Evolutionary conservation across 1,140 invertebrate species (phyloP).

Genomic region (Chironomus tepperi): DNA sequence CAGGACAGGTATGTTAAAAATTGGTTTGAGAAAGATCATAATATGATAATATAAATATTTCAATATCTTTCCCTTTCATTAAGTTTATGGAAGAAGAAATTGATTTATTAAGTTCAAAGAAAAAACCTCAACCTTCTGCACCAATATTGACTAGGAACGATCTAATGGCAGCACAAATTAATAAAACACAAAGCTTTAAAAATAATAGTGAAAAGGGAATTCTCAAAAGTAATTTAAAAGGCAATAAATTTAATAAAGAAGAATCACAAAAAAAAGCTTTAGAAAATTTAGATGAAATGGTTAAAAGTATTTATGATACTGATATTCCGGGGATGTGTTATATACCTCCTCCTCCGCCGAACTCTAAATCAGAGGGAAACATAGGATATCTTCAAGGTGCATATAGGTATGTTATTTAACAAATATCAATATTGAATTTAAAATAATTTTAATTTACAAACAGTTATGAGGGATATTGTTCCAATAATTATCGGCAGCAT

Average conservation of each 20-base stretch:
- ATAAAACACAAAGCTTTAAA: conserved; percentile 11
- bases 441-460: background rate
- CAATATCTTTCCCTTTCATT: background rate
- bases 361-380: conserved; percentile 36
- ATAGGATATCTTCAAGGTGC: conserved; percentile 35
- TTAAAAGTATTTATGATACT: conserved; percentile 37
- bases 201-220: conserved; percentile 29
- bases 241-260: conserved; percentile 37
- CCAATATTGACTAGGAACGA: conserved; percentile 30
- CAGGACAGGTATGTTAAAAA: background rate
- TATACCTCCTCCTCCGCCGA: conserved; percentile 32
- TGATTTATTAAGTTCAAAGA: conserved; percentile 34
- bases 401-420: background rate
- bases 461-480: conserved; percentile 18
- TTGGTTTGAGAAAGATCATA: background rate
- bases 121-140: conserved; percentile 36
- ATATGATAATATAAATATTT: no score
- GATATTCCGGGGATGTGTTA: conserved; percentile 30
- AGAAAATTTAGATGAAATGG: conserved; percentile 40
- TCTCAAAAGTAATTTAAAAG: conserved; percentile 32
- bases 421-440: background rate
- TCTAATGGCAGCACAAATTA: conserved; percentile 24
- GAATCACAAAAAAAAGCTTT: conserved; percentile 39
- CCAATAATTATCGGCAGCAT: conserved; percentile 10
- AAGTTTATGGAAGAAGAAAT: conserved; percentile 38